Percentiles rank a stretch among this genome's conserved stretches.
Evolutionary conservation across 2,113 vertebrate species (phyloP).

Genomic region (Trematomus loennbergii): DNA sequence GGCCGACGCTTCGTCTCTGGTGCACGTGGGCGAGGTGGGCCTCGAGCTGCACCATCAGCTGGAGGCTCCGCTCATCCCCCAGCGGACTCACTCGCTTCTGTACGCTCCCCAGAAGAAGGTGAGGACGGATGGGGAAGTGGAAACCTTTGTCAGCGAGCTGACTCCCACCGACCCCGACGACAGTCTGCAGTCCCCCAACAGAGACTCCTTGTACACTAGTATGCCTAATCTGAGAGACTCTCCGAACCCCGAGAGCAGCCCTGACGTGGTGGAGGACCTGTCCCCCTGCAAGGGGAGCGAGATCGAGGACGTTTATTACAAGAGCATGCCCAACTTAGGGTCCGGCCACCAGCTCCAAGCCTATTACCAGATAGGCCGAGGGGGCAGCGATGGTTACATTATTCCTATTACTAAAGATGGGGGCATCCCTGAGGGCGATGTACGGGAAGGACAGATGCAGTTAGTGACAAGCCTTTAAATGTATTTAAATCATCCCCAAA

Average conservation of each 20-base stretch:
- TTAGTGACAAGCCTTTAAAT: slow-evolving; percentile 98
- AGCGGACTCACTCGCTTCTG: slow-evolving; percentile 99
- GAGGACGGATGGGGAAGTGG: slow-evolving; percentile 89
- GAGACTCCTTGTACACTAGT: slow-evolving; percentile 99
- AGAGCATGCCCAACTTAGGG: slow-evolving; percentile 99
- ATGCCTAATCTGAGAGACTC: slow-evolving; percentile 99
- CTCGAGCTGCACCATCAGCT: slow-evolving; percentile 93
- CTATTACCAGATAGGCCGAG: slow-evolving; percentile 98
- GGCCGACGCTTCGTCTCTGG: slow-evolving; percentile 93
- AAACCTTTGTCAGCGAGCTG: slow-evolving; percentile 91
- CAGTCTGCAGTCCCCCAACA: slow-evolving; percentile 95
- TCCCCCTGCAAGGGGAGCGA: slow-evolving; percentile 95
- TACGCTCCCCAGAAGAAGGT: slow-evolving; percentile 98
- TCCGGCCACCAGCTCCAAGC: slow-evolving; percentile 93
- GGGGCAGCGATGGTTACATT: slow-evolving; percentile 95
- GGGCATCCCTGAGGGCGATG: slow-evolving; percentile 94
- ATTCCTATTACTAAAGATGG: slow-evolving; percentile 97
- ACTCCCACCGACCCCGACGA: slow-evolving; percentile 88
- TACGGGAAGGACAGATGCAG: slow-evolving; percentile 99
- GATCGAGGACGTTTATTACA: slow-evolving; percentile 98
- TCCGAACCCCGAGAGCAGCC: slow-evolving; percentile 93
- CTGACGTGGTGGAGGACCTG: slow-evolving; percentile 91
- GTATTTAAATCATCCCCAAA: slow-evolving; percentile 82
- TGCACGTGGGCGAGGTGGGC: slow-evolving; percentile 87
- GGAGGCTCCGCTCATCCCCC: slow-evolving; percentile 96